These are phyloP conservation scores for Drosophila lowei DNA, from an alignment of 1,140 invertebrate genomes.

Conservation along the genomic window DNA sequence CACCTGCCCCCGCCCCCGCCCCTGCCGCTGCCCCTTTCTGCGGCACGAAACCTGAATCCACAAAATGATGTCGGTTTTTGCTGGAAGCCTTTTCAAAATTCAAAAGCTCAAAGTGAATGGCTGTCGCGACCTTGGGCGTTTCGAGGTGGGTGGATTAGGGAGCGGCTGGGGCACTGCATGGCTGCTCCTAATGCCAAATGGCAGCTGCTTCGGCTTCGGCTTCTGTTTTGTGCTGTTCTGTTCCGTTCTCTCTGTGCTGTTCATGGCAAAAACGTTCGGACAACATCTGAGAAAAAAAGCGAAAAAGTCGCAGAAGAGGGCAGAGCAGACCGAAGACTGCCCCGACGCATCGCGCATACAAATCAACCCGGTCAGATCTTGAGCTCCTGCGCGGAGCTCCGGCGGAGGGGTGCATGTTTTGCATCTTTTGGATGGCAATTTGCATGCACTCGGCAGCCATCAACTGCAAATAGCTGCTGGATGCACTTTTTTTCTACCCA, in stretches of 20 bases:
- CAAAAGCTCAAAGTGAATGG: conserved; percentile 80
- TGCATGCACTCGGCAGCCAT: conserved; percentile 79
- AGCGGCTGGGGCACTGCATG: neutral
- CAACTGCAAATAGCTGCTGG: conserved; percentile 78
- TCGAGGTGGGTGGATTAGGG: conserved; percentile 1
- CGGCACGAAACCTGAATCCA: conserved; percentile 50
- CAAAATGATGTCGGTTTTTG: conserved; percentile 74
- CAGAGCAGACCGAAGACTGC: conserved; percentile 3
- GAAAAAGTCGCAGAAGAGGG: conserved; percentile 19
- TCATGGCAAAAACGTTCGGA: conserved; percentile 70
- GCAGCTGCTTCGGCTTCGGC: conserved; percentile 51
- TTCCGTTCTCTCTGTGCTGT: conserved; percentile 32
- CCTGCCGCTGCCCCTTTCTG: conserved; percentile 19
- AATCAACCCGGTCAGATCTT: conserved; percentile 64
- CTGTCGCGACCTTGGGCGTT: conserved; percentile 68
- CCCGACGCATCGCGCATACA: conserved; percentile 65
- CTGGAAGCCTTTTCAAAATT: conserved; percentile 73
- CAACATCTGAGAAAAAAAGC: conserved; percentile 64
- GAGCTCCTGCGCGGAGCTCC: conserved; percentile 29
- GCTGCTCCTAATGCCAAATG: conserved; percentile 56
- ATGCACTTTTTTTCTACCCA: conserved; percentile 29
- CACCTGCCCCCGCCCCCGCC: conserved; percentile 14
- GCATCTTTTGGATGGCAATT: conserved; percentile 79
- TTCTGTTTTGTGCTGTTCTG: conserved; percentile 24
- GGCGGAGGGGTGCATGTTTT: conserved; percentile 63